phyloP scores from a whole-genome alignment of 2,888 invertebrate species.

The Ctenicera cuprea region DNA sequence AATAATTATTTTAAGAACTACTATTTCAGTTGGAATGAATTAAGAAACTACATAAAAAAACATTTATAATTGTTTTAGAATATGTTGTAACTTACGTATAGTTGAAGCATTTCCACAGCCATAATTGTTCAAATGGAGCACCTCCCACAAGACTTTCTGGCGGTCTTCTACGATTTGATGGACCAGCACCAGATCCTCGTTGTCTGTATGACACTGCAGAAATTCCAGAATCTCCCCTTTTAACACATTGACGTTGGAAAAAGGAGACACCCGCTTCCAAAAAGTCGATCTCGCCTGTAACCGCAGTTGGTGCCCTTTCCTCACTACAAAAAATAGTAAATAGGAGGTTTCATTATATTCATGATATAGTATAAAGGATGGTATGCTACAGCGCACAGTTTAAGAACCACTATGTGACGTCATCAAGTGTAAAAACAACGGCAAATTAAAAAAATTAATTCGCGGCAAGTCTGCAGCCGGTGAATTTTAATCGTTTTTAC shows the following conservation, averaged over 20 bases:
- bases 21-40: too few relatives aligned
- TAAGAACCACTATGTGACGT: too few relatives aligned
- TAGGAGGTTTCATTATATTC: conserved; percentile 7
- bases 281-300: conserved; percentile 74
- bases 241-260: conserved; percentile 76
- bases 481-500: too few relatives aligned
- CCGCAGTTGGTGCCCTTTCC: conserved; percentile 62
- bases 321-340: conserved; percentile 59
- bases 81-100: conserved; percentile 75
- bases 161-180: conserved; percentile 69
- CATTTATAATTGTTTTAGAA: too few relatives aligned
- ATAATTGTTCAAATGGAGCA: conserved; percentile 77
- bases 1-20: too few relatives aligned
- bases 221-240: conserved; percentile 73
- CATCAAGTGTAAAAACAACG: too few relatives aligned
- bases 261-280: conserved; percentile 79
- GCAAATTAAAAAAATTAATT: too few relatives aligned
- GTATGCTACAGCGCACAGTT: too few relatives aligned
- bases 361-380: too few relatives aligned
- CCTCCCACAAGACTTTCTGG: conserved; percentile 78
- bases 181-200: conserved; percentile 73
- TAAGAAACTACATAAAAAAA: too few relatives aligned
- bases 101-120: conserved; percentile 83
- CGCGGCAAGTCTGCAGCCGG: too few relatives aligned
- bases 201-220: conserved; percentile 76